Evolutionary conservation across 2,888 invertebrate genomes (phyloP).

Genomic region (Diarsia brunnea): DNA sequence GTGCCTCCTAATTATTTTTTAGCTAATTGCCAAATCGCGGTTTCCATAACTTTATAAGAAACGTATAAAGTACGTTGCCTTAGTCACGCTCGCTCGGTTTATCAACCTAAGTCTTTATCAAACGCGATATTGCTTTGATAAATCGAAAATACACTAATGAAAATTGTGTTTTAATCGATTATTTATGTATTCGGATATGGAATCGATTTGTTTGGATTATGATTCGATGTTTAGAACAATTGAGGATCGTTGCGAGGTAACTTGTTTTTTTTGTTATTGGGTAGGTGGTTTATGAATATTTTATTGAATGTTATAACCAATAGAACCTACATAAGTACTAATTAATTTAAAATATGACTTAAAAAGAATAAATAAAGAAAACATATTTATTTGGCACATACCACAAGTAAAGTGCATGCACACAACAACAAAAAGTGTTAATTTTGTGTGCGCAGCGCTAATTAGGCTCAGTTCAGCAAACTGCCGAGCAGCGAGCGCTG

Average conservation of each 20-base stretch:
- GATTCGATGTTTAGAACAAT: not conserved
- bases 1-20: slow-evolving; percentile 6
- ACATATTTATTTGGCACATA: too few relatives aligned
- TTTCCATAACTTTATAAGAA: slow-evolving; percentile 16
- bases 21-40: slow-evolving; percentile 10
- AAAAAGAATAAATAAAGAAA: too few relatives aligned
- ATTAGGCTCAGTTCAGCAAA: too few relatives aligned
- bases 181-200: not conserved
- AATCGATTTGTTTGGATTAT: slow-evolving; percentile 20
- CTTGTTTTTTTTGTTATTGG: not conserved
- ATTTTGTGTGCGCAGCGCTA: too few relatives aligned
- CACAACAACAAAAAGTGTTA: too few relatives aligned
- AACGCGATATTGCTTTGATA: slow-evolving; percentile 54
- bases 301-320: too few relatives aligned
- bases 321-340: too few relatives aligned
- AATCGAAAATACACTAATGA: slow-evolving; percentile 46
- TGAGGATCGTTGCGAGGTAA: not conserved
- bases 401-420: too few relatives aligned
- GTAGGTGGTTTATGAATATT: too few relatives aligned
- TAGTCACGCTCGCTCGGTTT: slow-evolving; percentile 52
- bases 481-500: too few relatives aligned
- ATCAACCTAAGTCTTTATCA: slow-evolving; percentile 50
- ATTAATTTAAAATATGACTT: too few relatives aligned
- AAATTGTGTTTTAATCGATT: slow-evolving; percentile 36
- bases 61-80: slow-evolving; percentile 27